Evolutionary conservation across 2,797 vertebrate species (phyloP).

Genomic region (Protosalanx chinensis): DNA sequence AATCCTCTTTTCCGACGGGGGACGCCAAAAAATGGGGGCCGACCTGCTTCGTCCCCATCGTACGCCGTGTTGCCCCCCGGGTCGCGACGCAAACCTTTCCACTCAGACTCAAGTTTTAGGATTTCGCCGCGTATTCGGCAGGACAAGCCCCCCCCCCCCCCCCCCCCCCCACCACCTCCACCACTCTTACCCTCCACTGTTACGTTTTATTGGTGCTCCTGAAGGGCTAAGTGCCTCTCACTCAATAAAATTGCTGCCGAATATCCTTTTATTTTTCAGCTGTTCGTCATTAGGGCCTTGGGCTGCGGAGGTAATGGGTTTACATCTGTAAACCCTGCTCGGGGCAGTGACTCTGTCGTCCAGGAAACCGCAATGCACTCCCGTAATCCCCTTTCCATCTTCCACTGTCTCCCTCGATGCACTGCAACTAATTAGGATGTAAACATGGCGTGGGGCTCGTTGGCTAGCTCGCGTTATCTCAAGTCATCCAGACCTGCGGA

Average conservation of each 20-base stretch:
- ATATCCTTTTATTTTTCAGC: slow-evolving; percentile 15
- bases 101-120: neutral
- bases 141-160: neutral
- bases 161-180: neutral
- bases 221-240: slow-evolving; percentile 11
- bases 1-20: too few relatives aligned
- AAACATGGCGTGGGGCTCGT: neutral
- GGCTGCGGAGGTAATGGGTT: slow-evolving; percentile 12
- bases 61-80: neutral
- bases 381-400: neutral
- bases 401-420: neutral
- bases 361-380: slow-evolving; percentile 10
- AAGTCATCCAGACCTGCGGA: neutral
- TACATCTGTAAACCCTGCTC: slow-evolving; percentile 8
- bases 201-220: slow-evolving; percentile 11
- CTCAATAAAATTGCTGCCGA: slow-evolving; percentile 14
- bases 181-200: neutral
- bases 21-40: neutral
- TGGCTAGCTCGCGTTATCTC: neutral
- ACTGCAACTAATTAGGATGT: neutral
- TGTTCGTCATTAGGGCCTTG: slow-evolving; percentile 5
- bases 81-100: neutral
- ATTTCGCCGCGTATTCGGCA: slow-evolving; percentile 4
- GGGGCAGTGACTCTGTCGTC: neutral
- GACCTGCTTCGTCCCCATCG: neutral